Percentiles rank a stretch among this genome's conserved stretches.
Evolutionary conservation across 2,888 invertebrate species (phyloP).

Genomic region (Himalopsyche kuldschensis): DNA sequence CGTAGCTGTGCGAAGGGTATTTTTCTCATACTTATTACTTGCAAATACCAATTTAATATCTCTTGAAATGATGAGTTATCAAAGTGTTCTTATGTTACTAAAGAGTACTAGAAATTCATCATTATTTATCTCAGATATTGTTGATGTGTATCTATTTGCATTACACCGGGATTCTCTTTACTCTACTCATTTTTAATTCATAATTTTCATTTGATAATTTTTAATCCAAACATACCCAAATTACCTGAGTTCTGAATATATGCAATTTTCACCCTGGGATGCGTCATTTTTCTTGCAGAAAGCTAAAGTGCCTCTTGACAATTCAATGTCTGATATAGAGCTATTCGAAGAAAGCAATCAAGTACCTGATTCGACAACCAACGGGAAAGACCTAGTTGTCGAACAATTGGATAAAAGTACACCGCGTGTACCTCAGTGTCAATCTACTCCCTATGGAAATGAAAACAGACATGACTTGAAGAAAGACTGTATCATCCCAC

Average conservation of each 20-base stretch:
- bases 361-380: constrained; percentile 12
- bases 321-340: neutral
- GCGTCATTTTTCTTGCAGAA: neutral
- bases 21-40: neutral
- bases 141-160: too few species aligned
- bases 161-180: too few species aligned
- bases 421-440: neutral
- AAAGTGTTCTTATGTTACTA: too few species aligned
- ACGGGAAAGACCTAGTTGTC: neutral
- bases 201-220: too few species aligned
- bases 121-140: too few species aligned
- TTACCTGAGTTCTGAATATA: too few species aligned
- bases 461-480: neutral
- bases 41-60: too few species aligned
- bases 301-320: neutral
- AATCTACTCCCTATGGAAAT: neutral
- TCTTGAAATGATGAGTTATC: too few species aligned
- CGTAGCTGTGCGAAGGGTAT: neutral
- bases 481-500: neutral
- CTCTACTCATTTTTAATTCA: too few species aligned
- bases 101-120: too few species aligned
- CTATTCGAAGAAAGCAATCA: constrained; percentile 3
- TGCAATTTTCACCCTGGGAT: too few species aligned
- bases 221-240: too few species aligned
- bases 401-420: neutral